Base-by-base conservation (phyloP, 2,888 invertebrate genomes). In the Nowickia ferox region DNA sequence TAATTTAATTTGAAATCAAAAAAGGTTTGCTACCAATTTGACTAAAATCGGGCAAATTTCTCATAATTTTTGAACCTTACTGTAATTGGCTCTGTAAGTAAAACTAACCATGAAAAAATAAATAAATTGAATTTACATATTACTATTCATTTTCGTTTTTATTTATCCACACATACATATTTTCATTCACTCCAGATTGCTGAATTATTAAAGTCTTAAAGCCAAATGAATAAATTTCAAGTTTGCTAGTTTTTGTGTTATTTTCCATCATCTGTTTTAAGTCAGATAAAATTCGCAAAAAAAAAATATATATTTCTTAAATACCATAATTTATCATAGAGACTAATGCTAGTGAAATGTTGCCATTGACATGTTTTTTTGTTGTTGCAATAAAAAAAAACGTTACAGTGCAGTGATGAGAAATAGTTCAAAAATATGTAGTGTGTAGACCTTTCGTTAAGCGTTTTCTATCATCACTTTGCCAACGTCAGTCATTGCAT, bases 251-350 rank as follows among this genome's bases (percentile, higher is more conserved):
- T 74, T 59, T 59, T 51, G 11, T 65, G 3, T 53, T 22, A 0
- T 15, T 13, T 66, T 53, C 38, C 48, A 68, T 81, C 42, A 48
- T 51, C 10, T 57, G 69, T 53, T 59, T 77, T 48, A 55, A 72
- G 40, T 74, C 13, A 46, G 78, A 57, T 53, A 61, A 59, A 48
- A 40, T 69, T 48, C 6, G 48, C 13, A 59, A 81, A 78, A 72
- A 74, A 69, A 81, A 82, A 82, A 3, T 30, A 30, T 30, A 30
- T 78, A 63, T 82, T 80, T 65, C 51, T 57, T 78, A 85, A 85
- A 85, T 82, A 82, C 81, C 77, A 53, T 75, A 78, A 85, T 85
- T 85, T 82, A 85, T 85, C 85, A 85, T 78, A 30, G 69, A 51
- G 69, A 51, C 57, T 85, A 82, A 85, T 82, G 75, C 78, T 75